phyloP scores from a whole-genome alignment of 2,888 invertebrate genomes.

The Eustalomyia histrio region DNA sequence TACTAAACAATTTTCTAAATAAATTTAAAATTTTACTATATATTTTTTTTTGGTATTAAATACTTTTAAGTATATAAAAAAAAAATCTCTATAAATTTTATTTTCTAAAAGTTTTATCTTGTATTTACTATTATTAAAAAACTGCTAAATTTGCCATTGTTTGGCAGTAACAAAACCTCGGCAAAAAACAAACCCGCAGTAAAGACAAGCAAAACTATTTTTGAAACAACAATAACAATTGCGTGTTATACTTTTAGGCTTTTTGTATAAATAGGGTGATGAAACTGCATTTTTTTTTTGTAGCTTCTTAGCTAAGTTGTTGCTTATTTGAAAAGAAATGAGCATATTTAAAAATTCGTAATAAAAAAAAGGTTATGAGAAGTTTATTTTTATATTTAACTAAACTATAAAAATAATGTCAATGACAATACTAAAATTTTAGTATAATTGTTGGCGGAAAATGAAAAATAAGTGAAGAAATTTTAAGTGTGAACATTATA shows the following conservation, averaged over 20 bases:
- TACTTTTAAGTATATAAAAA: not conserved
- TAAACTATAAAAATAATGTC: constrained; percentile 30
- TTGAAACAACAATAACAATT: constrained; percentile 35
- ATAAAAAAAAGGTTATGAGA: constrained; percentile 20
- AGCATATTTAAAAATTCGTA: constrained; percentile 10
- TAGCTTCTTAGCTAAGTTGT: not conserved
- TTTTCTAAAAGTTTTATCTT: not conserved
- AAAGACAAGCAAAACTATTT: constrained; percentile 42
- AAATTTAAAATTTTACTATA: not conserved
- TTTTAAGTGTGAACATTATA: constrained; percentile 23
- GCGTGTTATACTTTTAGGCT: constrained; percentile 50
- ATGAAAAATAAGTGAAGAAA: not conserved
- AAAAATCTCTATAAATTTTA: not conserved
- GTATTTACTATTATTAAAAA: constrained; percentile 40
- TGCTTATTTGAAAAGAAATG: constrained; percentile 33
- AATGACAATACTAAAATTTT: constrained; percentile 32
- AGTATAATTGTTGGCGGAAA: constrained; percentile 49
- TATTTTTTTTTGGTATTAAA: not conserved
- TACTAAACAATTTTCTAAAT: not conserved
- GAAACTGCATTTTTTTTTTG: constrained; percentile 16
- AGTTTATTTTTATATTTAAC: constrained; percentile 24
- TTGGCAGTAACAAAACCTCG: constrained; percentile 29
- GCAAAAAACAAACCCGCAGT: not conserved
- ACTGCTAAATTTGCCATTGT: constrained; percentile 18
- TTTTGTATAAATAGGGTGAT: constrained; percentile 14